Evolutionary conservation across 2,888 invertebrate genomes (phyloP).

Genomic region (Xylocampa areola): DNA sequence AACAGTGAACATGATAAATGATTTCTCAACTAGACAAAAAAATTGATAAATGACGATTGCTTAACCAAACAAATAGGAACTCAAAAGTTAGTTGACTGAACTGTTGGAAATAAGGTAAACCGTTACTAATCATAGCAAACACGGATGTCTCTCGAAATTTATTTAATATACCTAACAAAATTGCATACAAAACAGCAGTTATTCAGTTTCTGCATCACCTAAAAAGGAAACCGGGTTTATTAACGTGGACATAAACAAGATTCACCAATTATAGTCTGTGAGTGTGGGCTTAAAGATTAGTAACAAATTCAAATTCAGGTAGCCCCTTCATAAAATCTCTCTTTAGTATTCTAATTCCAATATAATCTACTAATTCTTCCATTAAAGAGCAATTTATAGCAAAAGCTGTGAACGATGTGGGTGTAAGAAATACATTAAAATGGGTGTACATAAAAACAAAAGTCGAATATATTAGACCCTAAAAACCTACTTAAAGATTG

Average conservation of each 20-base stretch:
- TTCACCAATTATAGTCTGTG: conserved; percentile 71
- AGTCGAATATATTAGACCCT: too few species aligned
- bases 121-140: conserved; percentile 43
- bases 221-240: conserved; percentile 77
- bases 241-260: conserved; percentile 68
- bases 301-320: conserved; percentile 46
- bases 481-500: too few species aligned
- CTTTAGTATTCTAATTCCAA: conserved; percentile 9
- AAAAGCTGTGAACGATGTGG: neutral
- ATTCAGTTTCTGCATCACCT: conserved; percentile 62
- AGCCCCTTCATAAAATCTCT: conserved; percentile 18
- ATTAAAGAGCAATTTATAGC: neutral
- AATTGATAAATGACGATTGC: too few species aligned
- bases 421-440: conserved; percentile 1
- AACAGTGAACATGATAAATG: too few species aligned
- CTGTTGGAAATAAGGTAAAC: too few species aligned
- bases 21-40: too few species aligned
- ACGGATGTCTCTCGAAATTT: conserved; percentile 34
- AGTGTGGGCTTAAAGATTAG: conserved; percentile 77
- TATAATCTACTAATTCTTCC: neutral
- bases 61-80: neutral
- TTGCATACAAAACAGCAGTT: conserved; percentile 51
- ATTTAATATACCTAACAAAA: conserved; percentile 29
- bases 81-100: conserved; percentile 34
- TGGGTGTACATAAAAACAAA: too few species aligned